Base-by-base conservation (phyloP, 2,888 invertebrate species). In the Entomobrya multifasciata region DNA sequence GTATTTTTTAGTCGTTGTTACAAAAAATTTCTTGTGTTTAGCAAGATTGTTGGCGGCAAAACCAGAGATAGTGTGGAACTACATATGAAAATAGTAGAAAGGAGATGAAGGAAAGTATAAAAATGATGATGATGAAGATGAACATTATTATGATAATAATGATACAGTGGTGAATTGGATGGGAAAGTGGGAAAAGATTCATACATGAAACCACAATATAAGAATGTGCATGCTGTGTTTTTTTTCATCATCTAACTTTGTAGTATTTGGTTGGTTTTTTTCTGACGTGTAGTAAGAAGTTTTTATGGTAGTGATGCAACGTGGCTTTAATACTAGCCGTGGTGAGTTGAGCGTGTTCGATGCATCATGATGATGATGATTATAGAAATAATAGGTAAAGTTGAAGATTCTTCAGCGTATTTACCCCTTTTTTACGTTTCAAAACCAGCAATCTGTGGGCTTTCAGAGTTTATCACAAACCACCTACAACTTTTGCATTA, bases 101-200 rank as follows among this genome's bases (percentile, higher is more conserved):
- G 49, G 72, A 49, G 72, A 72, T 72, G 72, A 72, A 30, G 47
- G 17, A 22, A 47, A 44, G 78, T 22, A 36, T 5, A 41, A 78
- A 25, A 78, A 78, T 47, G 76, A 76, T 60, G 77, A 77, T 60
- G 65, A 65, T 79, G 41, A 80, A 80, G 67, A 67, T 80, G 65
- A 67, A 47, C 79, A 67, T 65, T 47, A 80, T 80, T 80, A 80
- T 80, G 79, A 36, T 67, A 36, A 80, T 80, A 65, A 80, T 65
- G 49, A 44, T 41, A 22, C 15, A 47, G 78, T 60, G 62, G 72
- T 49, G 49, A 72, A 25, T 67, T 79, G 47, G 67, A 67, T 67
- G 67, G 62, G 79, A 67, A 80, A 67, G 67, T 80, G 79, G 79
- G 65, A 67, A 67, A 72, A 72, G 49, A 25, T 15, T 72, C 72